Evolutionary conservation across 2,797 vertebrate genomes (phyloP), one percentile per base, ranked within the genome.

Genomic region (Sciurus carolinensis): DNA sequence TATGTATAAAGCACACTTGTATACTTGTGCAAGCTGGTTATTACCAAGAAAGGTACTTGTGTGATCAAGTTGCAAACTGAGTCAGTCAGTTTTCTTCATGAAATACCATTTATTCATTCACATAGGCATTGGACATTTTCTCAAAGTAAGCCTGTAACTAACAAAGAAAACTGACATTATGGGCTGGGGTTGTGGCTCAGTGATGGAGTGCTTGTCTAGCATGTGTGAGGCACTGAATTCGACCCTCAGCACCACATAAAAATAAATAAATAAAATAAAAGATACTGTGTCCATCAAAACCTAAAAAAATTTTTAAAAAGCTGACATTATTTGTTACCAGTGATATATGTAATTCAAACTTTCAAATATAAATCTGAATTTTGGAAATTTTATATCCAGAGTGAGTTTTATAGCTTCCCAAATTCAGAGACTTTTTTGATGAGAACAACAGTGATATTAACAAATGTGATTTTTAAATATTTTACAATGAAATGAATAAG

Each of bases 101-200:
- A 95, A 91, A 88, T 62, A 72, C 2, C 26, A 83, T 69, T 94
- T 93, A 91, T 57, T 54, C 90, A 81, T 57, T 57, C 20, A 54
- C 39, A 91, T 66, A 87, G n/a, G 44, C 83, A 90, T 20, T 5
- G 72, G 71, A 93, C 26, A 87, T 66, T 83, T 83, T 87, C 76
- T 93, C 39, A 83, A 91, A 95, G 90, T 42, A 36, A 71, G 66
- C 39, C 20, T 72, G 57, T 84, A 47, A 59, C 11, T 91, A 47
- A 77, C 18, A 64, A 86, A 67, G 44, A 87, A 82, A 79, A 87
- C 22, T 33, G 26, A 86, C 20, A 83, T 47, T 52, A 76, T 44
- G 44, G 44, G 44, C 44, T 47, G 44, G 44, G 44, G 44, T 47
- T 47, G 44, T 47, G 9, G 44, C 44, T 47, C 44, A 47, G 44